Conservation (phyloP, 30 jellyfish, hydroid and myxozoan species). For the Clytia hemisphaerica region DNA sequence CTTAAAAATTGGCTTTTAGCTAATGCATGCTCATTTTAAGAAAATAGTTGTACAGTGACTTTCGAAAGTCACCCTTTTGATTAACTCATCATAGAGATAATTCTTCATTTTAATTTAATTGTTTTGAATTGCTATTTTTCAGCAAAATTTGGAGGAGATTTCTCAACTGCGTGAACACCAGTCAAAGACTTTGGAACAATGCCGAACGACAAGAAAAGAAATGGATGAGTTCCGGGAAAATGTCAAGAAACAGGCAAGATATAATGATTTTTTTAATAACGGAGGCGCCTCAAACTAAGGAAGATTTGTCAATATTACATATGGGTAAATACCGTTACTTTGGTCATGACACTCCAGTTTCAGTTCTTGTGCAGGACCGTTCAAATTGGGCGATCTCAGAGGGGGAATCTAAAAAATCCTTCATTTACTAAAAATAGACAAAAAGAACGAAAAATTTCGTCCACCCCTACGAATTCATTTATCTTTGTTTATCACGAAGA, state of each 20-base stretch:
- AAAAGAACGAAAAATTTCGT: too few relatives aligned
- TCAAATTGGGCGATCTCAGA: too few relatives aligned
- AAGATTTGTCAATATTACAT: too few relatives aligned
- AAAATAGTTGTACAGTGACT: neutral
- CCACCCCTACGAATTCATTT: too few relatives aligned
- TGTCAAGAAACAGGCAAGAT: slow-evolving; percentile 50
- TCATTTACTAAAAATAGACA: too few relatives aligned
- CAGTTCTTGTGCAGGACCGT: too few relatives aligned
- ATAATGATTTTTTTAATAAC: too few relatives aligned
- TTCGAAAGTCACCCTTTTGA: neutral
- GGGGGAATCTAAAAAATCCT: too few relatives aligned
- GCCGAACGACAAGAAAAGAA: slow-evolving; percentile 48
- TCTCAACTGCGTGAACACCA: slow-evolving; percentile 80
- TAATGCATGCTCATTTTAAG: neutral
- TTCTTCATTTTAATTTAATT: neutral
- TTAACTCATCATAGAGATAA: neutral
- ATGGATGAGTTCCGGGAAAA: slow-evolving; percentile 62
- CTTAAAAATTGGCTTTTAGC: neutral
- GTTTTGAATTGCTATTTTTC: neutral
- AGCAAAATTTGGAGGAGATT: slow-evolving; percentile 63
- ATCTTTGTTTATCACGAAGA: too few relatives aligned
- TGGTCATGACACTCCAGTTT: too few relatives aligned
- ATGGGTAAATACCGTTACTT: too few relatives aligned
- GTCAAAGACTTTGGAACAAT: slow-evolving; percentile 51
- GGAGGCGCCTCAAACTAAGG: too few relatives aligned